Conservation (phyloP, 2,888 invertebrate species). For the Nesidiocoris tenuis region DNA sequence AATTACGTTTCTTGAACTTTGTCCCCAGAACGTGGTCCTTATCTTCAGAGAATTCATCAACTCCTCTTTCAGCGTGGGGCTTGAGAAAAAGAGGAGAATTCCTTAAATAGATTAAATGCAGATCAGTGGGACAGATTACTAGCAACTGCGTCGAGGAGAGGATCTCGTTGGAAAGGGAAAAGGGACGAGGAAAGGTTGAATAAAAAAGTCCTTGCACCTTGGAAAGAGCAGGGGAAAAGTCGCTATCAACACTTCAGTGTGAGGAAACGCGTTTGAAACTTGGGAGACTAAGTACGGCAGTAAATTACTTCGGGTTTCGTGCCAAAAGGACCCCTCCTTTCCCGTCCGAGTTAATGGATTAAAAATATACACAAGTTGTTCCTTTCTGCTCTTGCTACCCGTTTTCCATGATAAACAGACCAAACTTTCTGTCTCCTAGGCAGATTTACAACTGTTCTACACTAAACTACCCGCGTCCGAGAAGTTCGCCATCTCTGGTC, state of each 20-base stretch:
- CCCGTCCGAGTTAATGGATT: conserved; percentile 33
- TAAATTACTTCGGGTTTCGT: conserved; percentile 24
- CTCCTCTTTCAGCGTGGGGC: conserved; percentile 1
- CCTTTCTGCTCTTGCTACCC: neutral
- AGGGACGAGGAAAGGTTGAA: neutral
- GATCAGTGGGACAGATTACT: conserved; percentile 24
- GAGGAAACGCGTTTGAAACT: conserved; percentile 22
- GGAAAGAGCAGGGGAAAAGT: conserved; percentile 1
- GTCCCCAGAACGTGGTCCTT: neutral
- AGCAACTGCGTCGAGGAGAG: neutral
- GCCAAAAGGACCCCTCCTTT: conserved; percentile 28
- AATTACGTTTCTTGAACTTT: neutral
- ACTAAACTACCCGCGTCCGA: conserved; percentile 21
- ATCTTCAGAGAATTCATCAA: conserved; percentile 18
- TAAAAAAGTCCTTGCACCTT: neutral
- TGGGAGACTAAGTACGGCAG: conserved; percentile 33
- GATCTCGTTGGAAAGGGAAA: neutral
- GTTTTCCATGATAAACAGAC: conserved; percentile 35
- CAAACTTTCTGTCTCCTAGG: conserved; percentile 27
- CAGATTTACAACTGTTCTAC: conserved; percentile 39
- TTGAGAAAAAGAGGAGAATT: neutral
- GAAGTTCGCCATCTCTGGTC: neutral
- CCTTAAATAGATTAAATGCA: conserved; percentile 20
- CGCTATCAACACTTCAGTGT: conserved; percentile 33
- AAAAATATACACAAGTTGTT: conserved; percentile 42